These are phyloP conservation scores for Luffia ferchaultella DNA, from an alignment of 2,888 invertebrate genomes.

Conservation along the genomic window DNA sequence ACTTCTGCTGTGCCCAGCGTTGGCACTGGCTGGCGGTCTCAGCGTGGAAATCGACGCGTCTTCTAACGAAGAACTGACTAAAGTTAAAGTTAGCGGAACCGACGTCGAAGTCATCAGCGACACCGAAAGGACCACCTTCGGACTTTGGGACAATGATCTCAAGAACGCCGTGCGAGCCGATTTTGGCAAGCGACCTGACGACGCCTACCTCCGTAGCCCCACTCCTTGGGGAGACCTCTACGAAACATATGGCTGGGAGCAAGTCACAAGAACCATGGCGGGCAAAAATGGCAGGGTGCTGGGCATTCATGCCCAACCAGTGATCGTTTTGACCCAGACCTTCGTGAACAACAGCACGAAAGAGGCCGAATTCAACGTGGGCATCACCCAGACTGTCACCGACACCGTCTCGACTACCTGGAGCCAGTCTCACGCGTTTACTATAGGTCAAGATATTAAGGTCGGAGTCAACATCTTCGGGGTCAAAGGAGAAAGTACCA, in stretches of 20 bases:
- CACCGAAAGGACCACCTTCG: slow-evolving; percentile 22
- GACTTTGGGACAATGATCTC: slow-evolving; percentile 22
- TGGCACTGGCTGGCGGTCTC: background rate
- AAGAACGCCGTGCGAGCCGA: slow-evolving; percentile 21
- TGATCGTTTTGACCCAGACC: slow-evolving; percentile 16
- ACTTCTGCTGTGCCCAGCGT: slow-evolving; percentile 14
- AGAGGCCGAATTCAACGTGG: slow-evolving; percentile 19
- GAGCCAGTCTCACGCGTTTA: slow-evolving; percentile 18
- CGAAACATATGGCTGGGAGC: slow-evolving; percentile 23
- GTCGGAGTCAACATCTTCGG: slow-evolving; percentile 19
- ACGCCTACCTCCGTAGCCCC: slow-evolving; percentile 24
- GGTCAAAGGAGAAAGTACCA: slow-evolving; percentile 9
- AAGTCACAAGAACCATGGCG: slow-evolving; percentile 22
- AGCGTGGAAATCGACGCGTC: background rate
- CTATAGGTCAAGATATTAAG: slow-evolving; percentile 17
- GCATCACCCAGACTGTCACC: slow-evolving; percentile 18
- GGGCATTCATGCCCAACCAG: slow-evolving; percentile 15
- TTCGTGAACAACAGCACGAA: slow-evolving; percentile 20
- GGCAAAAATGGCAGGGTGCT: slow-evolving; percentile 21
- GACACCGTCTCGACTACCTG: slow-evolving; percentile 22
- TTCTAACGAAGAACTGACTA: slow-evolving; percentile 11
- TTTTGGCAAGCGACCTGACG: slow-evolving; percentile 22
- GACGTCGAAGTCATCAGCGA: slow-evolving; percentile 22
- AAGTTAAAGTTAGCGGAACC: slow-evolving; percentile 9
- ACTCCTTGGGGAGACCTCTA: slow-evolving; percentile 35